phyloP scores from a whole-genome alignment of 2,888 invertebrate genomes.

The Aphrophora alni region DNA sequence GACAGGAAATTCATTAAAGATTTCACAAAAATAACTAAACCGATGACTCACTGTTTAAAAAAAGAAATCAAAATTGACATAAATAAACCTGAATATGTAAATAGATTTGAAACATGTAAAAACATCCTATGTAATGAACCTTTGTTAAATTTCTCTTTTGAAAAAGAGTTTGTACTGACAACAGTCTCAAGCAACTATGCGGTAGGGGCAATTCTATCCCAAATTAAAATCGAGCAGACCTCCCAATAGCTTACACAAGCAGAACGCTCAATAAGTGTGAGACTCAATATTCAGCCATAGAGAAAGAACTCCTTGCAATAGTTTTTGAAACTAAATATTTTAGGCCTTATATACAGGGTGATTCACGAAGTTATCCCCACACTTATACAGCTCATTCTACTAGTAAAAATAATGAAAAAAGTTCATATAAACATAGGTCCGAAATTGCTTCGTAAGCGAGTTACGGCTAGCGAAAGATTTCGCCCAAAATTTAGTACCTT shows the following conservation, averaged over 20 bases:
- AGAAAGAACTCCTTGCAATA: conserved; percentile 53
- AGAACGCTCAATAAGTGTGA: conserved; percentile 52
- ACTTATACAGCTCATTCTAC: too few relatives aligned
- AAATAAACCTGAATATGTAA: not conserved
- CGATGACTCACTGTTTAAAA: conserved; percentile 28
- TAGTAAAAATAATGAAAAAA: too few relatives aligned
- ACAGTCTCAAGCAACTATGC: conserved; percentile 53
- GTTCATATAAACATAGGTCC: too few relatives aligned
- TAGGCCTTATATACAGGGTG: conserved; percentile 51
- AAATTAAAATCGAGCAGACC: conserved; percentile 51
- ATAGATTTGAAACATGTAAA: conserved; percentile 34
- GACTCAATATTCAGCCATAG: conserved; percentile 50
- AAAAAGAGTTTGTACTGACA: conserved; percentile 36
- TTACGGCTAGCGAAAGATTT: too few relatives aligned
- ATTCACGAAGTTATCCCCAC: too few relatives aligned
- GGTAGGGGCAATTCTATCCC: conserved; percentile 52
- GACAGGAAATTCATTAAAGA: conserved; percentile 33
- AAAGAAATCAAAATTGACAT: conserved; percentile 10
- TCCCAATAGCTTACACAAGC: conserved; percentile 53
- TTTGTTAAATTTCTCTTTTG: conserved; percentile 33
- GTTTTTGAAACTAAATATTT: conserved; percentile 52
- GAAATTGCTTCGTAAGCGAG: too few relatives aligned
- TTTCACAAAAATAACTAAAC: too few relatives aligned
- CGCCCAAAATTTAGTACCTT: too few relatives aligned
- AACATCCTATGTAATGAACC: conserved; percentile 18